Evolutionary conservation across 2,888 invertebrate genomes (phyloP).

Genomic region (Brachylomia viminalis): DNA sequence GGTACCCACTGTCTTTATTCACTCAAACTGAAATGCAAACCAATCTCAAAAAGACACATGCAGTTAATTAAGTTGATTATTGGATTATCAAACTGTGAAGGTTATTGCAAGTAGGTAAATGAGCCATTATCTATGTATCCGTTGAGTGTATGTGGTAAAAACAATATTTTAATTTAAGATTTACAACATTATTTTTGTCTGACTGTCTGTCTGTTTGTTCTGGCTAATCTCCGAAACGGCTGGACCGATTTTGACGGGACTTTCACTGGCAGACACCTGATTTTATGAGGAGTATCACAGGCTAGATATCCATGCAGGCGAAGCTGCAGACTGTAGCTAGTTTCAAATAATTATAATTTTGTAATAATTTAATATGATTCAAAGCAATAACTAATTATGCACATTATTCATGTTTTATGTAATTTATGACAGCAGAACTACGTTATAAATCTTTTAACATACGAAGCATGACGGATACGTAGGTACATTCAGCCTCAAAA

Average conservation of each 20-base stretch:
- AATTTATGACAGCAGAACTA: not conserved
- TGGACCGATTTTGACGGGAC: no score
- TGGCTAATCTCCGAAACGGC: no score
- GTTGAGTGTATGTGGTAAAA: not conserved
- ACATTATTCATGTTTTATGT: constrained; percentile 1
- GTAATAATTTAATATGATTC: no score
- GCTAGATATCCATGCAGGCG: no score
- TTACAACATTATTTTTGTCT: no score
- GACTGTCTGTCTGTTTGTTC: no score
- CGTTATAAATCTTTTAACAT: not conserved
- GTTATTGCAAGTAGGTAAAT: not conserved
- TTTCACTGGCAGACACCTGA: no score
- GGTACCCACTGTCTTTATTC: not conserved
- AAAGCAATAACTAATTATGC: constrained; percentile 13
- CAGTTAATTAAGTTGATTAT: not conserved
- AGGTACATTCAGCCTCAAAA: no score
- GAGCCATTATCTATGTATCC: not conserved
- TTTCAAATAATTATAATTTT: no score
- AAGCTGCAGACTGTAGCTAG: no score
- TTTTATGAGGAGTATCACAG: no score
- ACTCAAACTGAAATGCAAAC: not conserved
- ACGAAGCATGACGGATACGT: not conserved
- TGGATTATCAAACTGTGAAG: not conserved
- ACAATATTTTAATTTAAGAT: not conserved
- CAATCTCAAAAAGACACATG: not conserved